A percentile compares a stretch with the other conserved stretches of the same genome.
phyloP scores from a whole-genome alignment of 2,888 invertebrate species.

The Xanthia togata region DNA sequence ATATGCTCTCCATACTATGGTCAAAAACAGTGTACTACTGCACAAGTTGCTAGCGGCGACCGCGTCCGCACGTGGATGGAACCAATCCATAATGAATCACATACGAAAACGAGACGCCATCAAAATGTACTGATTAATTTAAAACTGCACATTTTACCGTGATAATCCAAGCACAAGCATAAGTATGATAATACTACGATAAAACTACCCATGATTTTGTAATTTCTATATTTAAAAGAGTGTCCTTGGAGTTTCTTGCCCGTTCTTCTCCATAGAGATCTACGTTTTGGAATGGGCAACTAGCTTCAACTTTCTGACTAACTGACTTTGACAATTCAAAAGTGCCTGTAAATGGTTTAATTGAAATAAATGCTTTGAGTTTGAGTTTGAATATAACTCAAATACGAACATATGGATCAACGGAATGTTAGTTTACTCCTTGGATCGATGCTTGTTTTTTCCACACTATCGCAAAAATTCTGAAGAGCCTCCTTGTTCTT shows the following conservation, averaged over 20 bases:
- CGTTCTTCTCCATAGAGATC: too few relatives aligned
- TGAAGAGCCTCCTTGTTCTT: not conserved
- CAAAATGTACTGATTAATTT: constrained; percentile 25
- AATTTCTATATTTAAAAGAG: too few relatives aligned
- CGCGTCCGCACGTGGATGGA: constrained; percentile 13
- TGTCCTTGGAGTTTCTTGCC: too few relatives aligned
- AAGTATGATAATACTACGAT: not conserved
- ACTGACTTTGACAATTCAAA: too few relatives aligned
- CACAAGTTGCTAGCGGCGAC: constrained; percentile 18
- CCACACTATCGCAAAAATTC: not conserved
- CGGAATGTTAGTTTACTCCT: not conserved
- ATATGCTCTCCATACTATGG: constrained; percentile 23
- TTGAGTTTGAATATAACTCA: too few relatives aligned
- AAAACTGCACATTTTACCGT: not conserved
- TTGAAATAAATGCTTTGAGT: too few relatives aligned
- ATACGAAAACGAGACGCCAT: constrained; percentile 10
- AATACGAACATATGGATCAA: not conserved
- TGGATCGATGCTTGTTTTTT: too few relatives aligned
- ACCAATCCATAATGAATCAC: constrained; percentile 41
- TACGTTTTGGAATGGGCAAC: too few relatives aligned
- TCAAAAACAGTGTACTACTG: not conserved
- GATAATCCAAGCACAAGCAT: not conserved
- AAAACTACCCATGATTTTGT: too few relatives aligned
- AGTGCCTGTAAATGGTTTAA: too few relatives aligned
- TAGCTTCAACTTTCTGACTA: too few relatives aligned